phyloP scores from a whole-genome alignment of 2,113 vertebrate genomes.

The Dasyurus viverrinus region DNA sequence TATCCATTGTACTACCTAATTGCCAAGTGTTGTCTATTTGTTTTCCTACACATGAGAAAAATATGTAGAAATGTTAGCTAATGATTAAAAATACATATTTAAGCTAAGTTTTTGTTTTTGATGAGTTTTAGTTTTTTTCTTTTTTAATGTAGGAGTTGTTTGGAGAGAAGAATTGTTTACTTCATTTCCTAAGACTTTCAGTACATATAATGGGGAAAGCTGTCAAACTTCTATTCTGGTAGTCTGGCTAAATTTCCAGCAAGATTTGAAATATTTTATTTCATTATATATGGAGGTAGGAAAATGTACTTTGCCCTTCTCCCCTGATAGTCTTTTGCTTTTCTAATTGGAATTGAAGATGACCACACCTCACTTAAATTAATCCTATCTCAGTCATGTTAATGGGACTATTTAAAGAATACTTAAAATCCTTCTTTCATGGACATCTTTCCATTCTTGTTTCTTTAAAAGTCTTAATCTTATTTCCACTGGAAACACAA shows the following conservation, averaged over 20 bases:
- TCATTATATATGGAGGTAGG: background rate
- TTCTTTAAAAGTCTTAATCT: constrained; percentile 12
- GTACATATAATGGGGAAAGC: constrained; percentile 6
- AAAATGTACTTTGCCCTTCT: background rate
- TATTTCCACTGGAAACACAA: background rate
- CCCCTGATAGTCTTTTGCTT: background rate
- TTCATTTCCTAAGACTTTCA: constrained; percentile 29
- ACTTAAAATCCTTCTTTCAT: constrained; percentile 30
- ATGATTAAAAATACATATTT: constrained; percentile 28
- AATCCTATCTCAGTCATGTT: constrained; percentile 7
- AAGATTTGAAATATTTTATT: constrained; percentile 27
- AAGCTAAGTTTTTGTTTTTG: constrained; percentile 11
- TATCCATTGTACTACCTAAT: background rate
- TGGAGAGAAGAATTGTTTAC: constrained; percentile 37
- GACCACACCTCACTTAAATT: constrained; percentile 17
- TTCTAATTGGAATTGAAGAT: constrained; percentile 12
- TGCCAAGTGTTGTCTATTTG: background rate
- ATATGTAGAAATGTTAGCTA: constrained; percentile 16
- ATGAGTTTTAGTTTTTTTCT: constrained; percentile 1
- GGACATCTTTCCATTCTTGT: constrained; percentile 26
- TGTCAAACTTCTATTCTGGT: background rate
- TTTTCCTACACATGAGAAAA: background rate
- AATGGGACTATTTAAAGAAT: background rate
- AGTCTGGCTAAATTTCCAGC: constrained; percentile 22
- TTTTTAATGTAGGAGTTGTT: constrained; percentile 47